Conservation (phyloP, 2,797 vertebrate genomes). For the Enteromius fasciolatus region DNA sequence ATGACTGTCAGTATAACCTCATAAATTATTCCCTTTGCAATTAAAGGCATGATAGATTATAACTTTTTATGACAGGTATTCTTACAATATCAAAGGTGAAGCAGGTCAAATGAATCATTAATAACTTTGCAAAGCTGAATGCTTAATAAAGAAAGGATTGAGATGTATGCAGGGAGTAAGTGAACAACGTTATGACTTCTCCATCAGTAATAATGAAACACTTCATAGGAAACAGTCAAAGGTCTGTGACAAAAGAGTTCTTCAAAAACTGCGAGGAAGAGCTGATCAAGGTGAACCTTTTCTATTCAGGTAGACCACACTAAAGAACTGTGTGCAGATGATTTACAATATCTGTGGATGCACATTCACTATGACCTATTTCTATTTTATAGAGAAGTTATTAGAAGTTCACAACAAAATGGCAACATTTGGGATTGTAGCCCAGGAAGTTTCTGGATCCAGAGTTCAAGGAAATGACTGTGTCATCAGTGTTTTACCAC, state of each 20-base stretch:
- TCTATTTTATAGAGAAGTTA: slow-evolving; percentile 59
- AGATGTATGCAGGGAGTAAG: slow-evolving; percentile 14
- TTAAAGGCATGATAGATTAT: slow-evolving; percentile 40
- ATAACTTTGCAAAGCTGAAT: slow-evolving; percentile 36
- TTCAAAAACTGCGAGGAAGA: slow-evolving; percentile 63
- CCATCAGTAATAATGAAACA: background rate
- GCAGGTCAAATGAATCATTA: slow-evolving; percentile 52
- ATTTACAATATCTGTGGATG: background rate
- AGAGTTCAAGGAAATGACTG: background rate
- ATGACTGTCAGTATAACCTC: slow-evolving; percentile 28
- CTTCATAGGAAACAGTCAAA: slow-evolving; percentile 7
- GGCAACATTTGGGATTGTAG: slow-evolving; percentile 50
- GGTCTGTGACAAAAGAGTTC: slow-evolving; percentile 51
- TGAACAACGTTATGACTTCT: background rate
- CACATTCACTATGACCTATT: background rate
- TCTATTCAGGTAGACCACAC: slow-evolving; percentile 63
- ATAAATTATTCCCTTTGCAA: slow-evolving; percentile 52
- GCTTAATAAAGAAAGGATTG: background rate
- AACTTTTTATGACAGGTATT: slow-evolving; percentile 37
- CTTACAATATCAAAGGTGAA: slow-evolving; percentile 44
- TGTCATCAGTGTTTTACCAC: slow-evolving; percentile 25
- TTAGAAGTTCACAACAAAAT: slow-evolving; percentile 58
- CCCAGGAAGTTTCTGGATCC: slow-evolving; percentile 34
- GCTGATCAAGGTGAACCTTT: slow-evolving; percentile 63
- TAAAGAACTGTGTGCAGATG: background rate